Base-by-base conservation (phyloP, 2,113 vertebrate genomes). In the Zosterops lateralis region DNA sequence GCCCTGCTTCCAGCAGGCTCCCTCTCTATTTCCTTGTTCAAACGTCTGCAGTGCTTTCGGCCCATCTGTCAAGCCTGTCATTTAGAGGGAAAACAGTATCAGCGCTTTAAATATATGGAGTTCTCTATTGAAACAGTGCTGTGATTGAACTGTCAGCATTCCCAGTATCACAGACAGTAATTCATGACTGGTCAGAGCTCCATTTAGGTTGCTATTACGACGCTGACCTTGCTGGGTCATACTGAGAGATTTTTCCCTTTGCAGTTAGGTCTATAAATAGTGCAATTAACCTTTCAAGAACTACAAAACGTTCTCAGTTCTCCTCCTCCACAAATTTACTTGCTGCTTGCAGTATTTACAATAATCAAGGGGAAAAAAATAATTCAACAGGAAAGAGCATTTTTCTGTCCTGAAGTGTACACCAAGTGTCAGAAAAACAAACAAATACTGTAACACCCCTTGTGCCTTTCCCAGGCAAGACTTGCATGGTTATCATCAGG, bases 21-120 rank as follows among this genome's bases (percentile, higher is more conserved):
- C 97, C 96, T 97, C 98, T 98, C 97, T 96, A 98, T 98, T 98
- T 98, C 98, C 97, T 98, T 98, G 98, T 98, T 98, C 97, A 98
- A 98, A 97, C 60, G 97, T 98, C 98, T 98, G 97, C 96, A 87
- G 96, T 97, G 97, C 98, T 98, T 98, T 98, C 89, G 80, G 97
- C 97, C 98, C 98, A 98, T 98, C 98, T 98, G 97, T 98, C 98
- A 98, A 95, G 97, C 75, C 97, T 98, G 98, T 98, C 98, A 98
- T 98, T 98, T 98, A 97, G 98, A 98, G 97, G 97, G 97, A 98
- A 98, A 98, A 98, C 98, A 98, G 98, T 98, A 98, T 98, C 98
- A 98, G 97, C 84, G 78, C 98, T 98, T 98, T 98, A 98, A 98
- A 98, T 98, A 98, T 98, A 98, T 97, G 97, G 98, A 98, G 98